These are phyloP conservation scores for Molossus molossus DNA, from an alignment of 2,797 vertebrate species.

Conservation along the genomic window DNA sequence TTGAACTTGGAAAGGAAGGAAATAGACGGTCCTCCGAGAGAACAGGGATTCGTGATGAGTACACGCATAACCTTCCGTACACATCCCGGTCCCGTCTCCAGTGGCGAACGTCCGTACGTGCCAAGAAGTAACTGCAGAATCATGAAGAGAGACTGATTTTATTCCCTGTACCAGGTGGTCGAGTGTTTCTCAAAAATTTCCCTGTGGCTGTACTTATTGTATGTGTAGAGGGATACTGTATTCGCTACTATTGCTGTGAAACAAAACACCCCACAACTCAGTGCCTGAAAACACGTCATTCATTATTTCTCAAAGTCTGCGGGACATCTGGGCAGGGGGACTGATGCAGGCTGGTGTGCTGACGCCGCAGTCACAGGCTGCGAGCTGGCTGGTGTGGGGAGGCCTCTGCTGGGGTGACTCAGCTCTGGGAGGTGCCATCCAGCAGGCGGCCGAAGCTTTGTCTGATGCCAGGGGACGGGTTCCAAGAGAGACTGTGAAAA, in stretches of 20 bases:
- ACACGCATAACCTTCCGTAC: fast-evolving
- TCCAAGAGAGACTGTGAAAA: background rate
- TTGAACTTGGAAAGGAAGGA: conserved; percentile 51
- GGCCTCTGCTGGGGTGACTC: background rate
- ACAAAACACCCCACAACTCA: background rate
- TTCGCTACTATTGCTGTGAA: conserved; percentile 11
- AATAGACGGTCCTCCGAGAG: background rate
- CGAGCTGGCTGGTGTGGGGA: background rate
- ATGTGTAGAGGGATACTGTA: background rate
- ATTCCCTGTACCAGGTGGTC: background rate
- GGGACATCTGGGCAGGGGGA: background rate
- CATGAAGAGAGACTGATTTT: background rate
- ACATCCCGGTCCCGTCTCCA: background rate
- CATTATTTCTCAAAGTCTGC: background rate
- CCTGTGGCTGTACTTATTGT: background rate
- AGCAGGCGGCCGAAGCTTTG: background rate
- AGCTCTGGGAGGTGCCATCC: background rate
- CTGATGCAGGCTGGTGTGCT: background rate
- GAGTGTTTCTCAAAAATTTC: background rate
- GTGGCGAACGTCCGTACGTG: background rate
- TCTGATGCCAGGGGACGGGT: background rate
- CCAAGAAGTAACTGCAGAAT: background rate
- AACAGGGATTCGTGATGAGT: background rate
- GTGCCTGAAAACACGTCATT: background rate
- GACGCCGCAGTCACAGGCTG: background rate